These are phyloP conservation scores for Phymanthus crucifer DNA, from an alignment of 92 coral and sea anemone genomes.

Conservation along the genomic window DNA sequence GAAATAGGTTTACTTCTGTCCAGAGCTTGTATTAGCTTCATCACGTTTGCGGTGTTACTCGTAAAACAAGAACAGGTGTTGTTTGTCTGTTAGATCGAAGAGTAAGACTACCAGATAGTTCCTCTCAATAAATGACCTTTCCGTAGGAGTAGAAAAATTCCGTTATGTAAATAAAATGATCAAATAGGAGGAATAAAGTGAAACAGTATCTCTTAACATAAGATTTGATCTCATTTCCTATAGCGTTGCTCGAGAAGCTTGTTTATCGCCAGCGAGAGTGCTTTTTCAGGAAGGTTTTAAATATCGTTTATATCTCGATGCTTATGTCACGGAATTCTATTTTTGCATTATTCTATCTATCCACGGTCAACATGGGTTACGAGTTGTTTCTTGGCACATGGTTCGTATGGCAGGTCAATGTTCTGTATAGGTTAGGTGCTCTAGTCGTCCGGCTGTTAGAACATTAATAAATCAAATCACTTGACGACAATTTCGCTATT, in stretches of 20 bases:
- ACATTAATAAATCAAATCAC: not conserved
- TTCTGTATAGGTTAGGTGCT: not conserved
- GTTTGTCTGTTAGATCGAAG: not conserved
- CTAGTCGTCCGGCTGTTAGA: not conserved
- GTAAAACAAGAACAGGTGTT: not conserved
- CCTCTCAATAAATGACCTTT: not conserved
- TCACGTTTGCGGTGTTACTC: not conserved
- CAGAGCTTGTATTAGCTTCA: not conserved
- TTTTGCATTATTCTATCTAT: not conserved
- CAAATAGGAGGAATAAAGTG: conserved; percentile 1
- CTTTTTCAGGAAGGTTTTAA: not conserved
- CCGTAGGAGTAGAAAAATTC: not conserved
- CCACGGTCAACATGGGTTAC: not conserved
- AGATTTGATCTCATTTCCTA: not conserved
- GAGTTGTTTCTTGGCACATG: too few relatives aligned
- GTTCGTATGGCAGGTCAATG: not conserved
- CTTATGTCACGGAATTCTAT: not conserved
- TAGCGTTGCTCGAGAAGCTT: not conserved
- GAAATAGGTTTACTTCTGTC: not conserved
- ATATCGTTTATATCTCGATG: not conserved
- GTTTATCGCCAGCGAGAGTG: not conserved
- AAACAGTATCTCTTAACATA: not conserved
- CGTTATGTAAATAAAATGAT: not conserved
- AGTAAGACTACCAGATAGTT: too few relatives aligned
- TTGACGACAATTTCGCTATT: not conserved